phyloP scores from a whole-genome alignment of 2,113 vertebrate genomes.

The Poeciliopsis retropinna region DNA sequence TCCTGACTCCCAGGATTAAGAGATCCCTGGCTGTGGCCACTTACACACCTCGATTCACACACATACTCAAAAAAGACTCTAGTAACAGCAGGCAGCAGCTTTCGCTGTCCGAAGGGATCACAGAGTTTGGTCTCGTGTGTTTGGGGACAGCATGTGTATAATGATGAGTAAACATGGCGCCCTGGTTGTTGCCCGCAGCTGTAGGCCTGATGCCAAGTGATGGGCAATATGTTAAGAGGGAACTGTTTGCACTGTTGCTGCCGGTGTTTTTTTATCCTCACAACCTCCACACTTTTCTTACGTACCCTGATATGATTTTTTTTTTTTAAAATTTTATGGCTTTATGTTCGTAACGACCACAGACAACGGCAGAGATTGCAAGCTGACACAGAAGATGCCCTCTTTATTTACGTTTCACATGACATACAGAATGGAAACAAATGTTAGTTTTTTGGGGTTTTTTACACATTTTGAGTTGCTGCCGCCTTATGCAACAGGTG shows the following conservation, averaged over 20 bases:
- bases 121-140: slow-evolving; percentile 46
- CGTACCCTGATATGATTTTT: not conserved
- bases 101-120: slow-evolving; percentile 1
- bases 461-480: not conserved
- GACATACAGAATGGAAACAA: not conserved
- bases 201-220: slow-evolving; percentile 51
- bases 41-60: not conserved
- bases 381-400: not conserved
- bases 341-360: not conserved
- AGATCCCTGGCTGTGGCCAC: slow-evolving; percentile 11
- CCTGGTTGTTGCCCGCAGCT: slow-evolving; percentile 28
- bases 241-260: slow-evolving; percentile 45
- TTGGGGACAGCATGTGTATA: slow-evolving; percentile 59
- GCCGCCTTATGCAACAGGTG: not conserved
- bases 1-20: slow-evolving; percentile 20
- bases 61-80: not conserved
- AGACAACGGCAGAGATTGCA: not conserved
- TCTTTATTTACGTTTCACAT: not conserved
- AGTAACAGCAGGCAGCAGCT: not conserved
- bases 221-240: slow-evolving; percentile 31
- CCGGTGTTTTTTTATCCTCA: slow-evolving; percentile 18
- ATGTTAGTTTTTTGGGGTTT: not conserved
- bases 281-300: slow-evolving; percentile 8
- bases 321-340: not conserved
- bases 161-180: slow-evolving; percentile 63